A percentile compares a stretch with the other conserved stretches of the same genome.
Evolutionary conservation across 1,140 invertebrate genomes (phyloP).

Genomic region (Galleria mellonella): DNA sequence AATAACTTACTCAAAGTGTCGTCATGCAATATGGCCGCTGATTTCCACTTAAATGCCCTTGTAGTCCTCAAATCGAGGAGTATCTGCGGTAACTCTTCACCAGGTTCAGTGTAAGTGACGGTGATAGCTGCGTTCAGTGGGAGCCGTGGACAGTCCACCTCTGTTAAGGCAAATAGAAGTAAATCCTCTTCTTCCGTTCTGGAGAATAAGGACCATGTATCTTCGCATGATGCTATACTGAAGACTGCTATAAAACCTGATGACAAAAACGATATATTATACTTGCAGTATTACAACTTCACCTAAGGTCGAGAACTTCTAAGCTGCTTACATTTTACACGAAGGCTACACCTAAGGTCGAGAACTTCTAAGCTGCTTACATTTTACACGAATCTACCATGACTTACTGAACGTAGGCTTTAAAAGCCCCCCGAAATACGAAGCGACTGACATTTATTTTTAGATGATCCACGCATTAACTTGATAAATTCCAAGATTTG

Average conservation of each 20-base stretch:
- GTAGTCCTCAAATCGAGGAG: constrained; percentile 80
- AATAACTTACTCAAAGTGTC: constrained; percentile 78
- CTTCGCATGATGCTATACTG: constrained; percentile 80
- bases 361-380: too few species aligned
- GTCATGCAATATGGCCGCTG: constrained; percentile 81
- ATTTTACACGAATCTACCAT: too few species aligned
- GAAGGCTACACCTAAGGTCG: too few species aligned
- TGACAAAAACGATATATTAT: not conserved
- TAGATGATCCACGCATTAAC: too few species aligned
- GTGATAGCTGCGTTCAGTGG: constrained; percentile 79
- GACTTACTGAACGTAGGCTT: too few species aligned
- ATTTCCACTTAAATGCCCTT: constrained; percentile 80
- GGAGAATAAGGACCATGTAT: constrained; percentile 81
- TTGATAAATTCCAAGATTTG: too few species aligned
- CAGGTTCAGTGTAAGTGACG: constrained; percentile 77
- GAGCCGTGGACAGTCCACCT: constrained; percentile 83
- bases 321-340: too few species aligned
- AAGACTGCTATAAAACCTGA: constrained; percentile 82
- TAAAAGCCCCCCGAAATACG: too few species aligned
- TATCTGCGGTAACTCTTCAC: constrained; percentile 84
- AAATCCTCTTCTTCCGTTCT: constrained; percentile 76
- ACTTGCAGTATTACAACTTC: not conserved
- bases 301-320: too few species aligned
- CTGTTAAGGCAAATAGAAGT: constrained; percentile 79
- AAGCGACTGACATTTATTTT: too few species aligned